Percentiles rank a stretch among this genome's conserved stretches.
Conservation (phyloP, 2,888 invertebrate genomes). For the Callyntrura guangdongensis region DNA sequence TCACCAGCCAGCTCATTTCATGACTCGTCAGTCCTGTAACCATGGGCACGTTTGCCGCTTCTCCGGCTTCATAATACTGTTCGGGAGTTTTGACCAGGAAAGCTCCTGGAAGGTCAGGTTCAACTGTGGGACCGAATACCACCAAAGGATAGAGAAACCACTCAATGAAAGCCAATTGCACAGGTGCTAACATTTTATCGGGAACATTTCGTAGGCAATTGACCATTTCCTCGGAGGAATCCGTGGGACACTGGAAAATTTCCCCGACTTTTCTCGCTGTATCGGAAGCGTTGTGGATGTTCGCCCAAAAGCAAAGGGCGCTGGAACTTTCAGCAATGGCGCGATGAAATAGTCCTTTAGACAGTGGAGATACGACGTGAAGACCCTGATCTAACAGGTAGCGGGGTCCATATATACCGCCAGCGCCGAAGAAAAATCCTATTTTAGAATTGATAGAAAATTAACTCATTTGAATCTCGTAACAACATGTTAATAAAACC, state of each 20-base stretch:
- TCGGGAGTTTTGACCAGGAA: constrained; percentile 75
- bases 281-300: constrained; percentile 46
- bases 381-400: neutral
- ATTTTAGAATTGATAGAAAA: too few relatives aligned
- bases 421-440: constrained; percentile 55
- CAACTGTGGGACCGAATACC: constrained; percentile 81
- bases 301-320: constrained; percentile 70
- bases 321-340: too few relatives aligned
- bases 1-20: constrained; percentile 62
- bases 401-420: neutral
- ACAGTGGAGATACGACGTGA: too few relatives aligned
- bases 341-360: too few relatives aligned
- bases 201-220: constrained; percentile 70
- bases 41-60: constrained; percentile 74
- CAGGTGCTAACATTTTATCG: neutral
- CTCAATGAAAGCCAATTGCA: constrained; percentile 49
- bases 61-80: constrained; percentile 63
- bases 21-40: constrained; percentile 72
- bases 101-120: constrained; percentile 74
- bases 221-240: constrained; percentile 60
- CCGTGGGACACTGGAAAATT: constrained; percentile 49
- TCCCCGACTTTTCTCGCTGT: constrained; percentile 22
- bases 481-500: too few relatives aligned
- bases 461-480: too few relatives aligned
- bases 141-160: constrained; percentile 81